Conservation (phyloP, 2,797 vertebrate species). For the Miichthys miiuy region DNA sequence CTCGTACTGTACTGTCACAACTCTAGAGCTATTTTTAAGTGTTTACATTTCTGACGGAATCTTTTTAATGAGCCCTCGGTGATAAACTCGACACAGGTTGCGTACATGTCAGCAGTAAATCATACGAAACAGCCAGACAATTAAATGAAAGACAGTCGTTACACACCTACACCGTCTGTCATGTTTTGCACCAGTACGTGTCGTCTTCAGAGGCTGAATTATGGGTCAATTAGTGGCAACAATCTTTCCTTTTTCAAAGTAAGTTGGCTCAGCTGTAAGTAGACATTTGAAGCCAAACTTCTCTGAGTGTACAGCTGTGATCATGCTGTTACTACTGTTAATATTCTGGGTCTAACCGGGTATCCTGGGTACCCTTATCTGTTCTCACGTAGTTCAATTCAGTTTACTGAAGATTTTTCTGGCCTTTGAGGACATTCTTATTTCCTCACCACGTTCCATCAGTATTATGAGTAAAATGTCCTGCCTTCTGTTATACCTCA, state of each 20-base stretch:
- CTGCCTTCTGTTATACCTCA: conserved; percentile 22
- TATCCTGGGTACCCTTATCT: neutral
- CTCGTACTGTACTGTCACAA: neutral
- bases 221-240: neutral
- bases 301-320: neutral
- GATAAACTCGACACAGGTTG: neutral
- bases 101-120: neutral
- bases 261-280: conserved; percentile 7
- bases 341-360: neutral
- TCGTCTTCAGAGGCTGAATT: neutral
- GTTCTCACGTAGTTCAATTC: neutral
- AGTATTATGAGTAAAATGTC: conserved; percentile 21
- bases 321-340: neutral
- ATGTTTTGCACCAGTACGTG: too few relatives aligned
- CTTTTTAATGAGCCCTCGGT: neutral
- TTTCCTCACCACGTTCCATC: neutral
- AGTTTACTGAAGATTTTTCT: neutral
- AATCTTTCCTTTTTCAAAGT: neutral
- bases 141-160: neutral
- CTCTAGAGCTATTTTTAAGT: neutral
- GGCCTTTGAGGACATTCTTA: too few relatives aligned
- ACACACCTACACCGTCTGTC: too few relatives aligned
- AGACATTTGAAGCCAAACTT: neutral
- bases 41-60: neutral
- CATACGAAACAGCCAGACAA: neutral